phyloP scores from a whole-genome alignment of 2,888 invertebrate species.

The Cybosia mesomella region DNA sequence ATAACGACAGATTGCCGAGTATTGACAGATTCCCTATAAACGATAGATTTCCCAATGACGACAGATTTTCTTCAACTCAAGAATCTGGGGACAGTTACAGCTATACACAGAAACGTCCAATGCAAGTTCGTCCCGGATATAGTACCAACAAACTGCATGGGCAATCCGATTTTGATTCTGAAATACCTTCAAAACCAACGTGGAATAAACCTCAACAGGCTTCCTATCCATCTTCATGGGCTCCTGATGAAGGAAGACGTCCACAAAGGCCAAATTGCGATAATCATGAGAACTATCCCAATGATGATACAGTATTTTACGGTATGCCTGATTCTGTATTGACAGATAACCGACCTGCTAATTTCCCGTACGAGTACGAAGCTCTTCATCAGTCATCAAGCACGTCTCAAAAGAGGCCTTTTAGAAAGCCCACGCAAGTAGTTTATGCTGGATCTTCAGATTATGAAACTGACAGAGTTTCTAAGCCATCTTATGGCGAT shows the following conservation, averaged over 20 bases:
- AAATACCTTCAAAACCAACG: slow-evolving; percentile 77
- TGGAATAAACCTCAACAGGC: slow-evolving; percentile 73
- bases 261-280: slow-evolving; percentile 81
- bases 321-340: slow-evolving; percentile 78
- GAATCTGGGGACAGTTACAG: slow-evolving; percentile 65
- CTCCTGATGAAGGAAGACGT: slow-evolving; percentile 76
- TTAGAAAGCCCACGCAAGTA: slow-evolving; percentile 79
- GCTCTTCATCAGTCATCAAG: slow-evolving; percentile 71
- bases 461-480: slow-evolving; percentile 80
- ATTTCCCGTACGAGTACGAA: slow-evolving; percentile 83
- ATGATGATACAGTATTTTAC: slow-evolving; percentile 73
- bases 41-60: slow-evolving; percentile 40
- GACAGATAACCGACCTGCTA: slow-evolving; percentile 81
- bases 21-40: slow-evolving; percentile 51
- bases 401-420: slow-evolving; percentile 69
- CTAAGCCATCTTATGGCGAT: slow-evolving; percentile 89
- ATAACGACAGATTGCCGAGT: slow-evolving; percentile 51
- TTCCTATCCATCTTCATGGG: slow-evolving; percentile 72
- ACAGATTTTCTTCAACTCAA: slow-evolving; percentile 59
- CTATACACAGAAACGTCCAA: slow-evolving; percentile 74
- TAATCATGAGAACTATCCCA: slow-evolving; percentile 66
- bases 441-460: slow-evolving; percentile 81
- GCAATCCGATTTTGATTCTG: slow-evolving; percentile 71
- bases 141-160: slow-evolving; percentile 77
- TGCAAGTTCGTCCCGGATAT: slow-evolving; percentile 70